phyloP scores from a whole-genome alignment of 2,888 invertebrate species.

The Altica lythri region DNA sequence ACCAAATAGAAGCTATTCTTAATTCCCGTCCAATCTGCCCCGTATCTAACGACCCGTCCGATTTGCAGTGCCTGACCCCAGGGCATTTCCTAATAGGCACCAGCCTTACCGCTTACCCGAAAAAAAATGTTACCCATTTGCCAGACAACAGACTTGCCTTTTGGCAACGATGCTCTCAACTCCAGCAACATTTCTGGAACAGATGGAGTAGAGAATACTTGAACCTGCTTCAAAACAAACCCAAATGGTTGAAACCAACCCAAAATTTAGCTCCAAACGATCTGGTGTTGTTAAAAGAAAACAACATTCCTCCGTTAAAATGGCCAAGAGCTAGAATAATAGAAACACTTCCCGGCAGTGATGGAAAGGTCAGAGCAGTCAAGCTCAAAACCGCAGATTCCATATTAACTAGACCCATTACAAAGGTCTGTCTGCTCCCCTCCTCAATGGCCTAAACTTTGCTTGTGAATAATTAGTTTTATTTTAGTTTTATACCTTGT shows the following conservation, averaged over 20 bases:
- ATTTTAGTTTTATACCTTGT: no score
- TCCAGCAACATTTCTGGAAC: constrained; percentile 5
- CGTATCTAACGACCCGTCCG: background rate
- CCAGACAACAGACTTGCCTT: background rate
- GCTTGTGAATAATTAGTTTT: no score
- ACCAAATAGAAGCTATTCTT: constrained; percentile 18
- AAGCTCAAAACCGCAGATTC: background rate
- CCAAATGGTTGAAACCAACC: background rate
- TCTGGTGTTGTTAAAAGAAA: background rate
- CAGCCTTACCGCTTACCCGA: background rate
- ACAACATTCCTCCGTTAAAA: background rate
- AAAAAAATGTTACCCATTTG: background rate
- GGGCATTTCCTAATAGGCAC: constrained; percentile 20
- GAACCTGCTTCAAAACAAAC: background rate
- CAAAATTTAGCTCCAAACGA: background rate
- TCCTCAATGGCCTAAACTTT: no score
- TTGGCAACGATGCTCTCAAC: background rate
- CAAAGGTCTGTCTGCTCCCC: background rate
- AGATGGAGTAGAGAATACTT: constrained; percentile 2
- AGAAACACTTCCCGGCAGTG: no score
- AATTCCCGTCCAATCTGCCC: constrained; percentile 23
- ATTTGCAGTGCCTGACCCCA: constrained; percentile 10
- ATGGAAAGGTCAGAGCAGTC: background rate
- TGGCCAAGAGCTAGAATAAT: background rate
- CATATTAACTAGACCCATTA: background rate